A percentile compares a stretch with the other conserved stretches of the same genome.
Evolutionary conservation across 2,888 invertebrate genomes (phyloP).

Genomic region (Drosophila incognita): DNA sequence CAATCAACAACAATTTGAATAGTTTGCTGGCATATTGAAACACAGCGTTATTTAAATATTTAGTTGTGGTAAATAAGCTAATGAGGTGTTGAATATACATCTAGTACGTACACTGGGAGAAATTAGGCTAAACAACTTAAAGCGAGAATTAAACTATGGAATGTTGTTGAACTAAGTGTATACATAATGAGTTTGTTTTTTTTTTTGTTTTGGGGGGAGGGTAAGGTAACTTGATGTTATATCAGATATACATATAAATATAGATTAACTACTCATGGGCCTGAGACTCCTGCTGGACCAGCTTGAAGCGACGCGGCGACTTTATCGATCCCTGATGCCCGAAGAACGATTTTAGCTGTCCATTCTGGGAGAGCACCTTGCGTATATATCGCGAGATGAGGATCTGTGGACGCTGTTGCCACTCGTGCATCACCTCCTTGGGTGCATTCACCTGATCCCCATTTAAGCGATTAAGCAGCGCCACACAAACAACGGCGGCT

Average conservation of each 20-base stretch:
- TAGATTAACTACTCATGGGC: constrained; percentile 90
- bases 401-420: constrained; percentile 95
- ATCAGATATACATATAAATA: constrained; percentile 11
- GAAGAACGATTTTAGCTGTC: constrained; percentile 90
- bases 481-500: constrained; percentile 97
- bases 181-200: constrained; percentile 40
- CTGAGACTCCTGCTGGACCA: constrained; percentile 96
- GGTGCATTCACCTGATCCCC: constrained; percentile 97
- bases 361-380: constrained; percentile 92
- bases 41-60: constrained; percentile 42
- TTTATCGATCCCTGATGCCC: constrained; percentile 92
- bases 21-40: constrained; percentile 40
- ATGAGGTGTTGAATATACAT: constrained; percentile 53
- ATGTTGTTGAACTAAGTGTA: constrained; percentile 62
- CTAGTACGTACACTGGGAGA: constrained; percentile 11
- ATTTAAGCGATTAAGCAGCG: constrained; percentile 95
- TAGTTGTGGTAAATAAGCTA: constrained; percentile 58
- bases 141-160: constrained; percentile 66
- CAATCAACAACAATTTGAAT: constrained; percentile 42
- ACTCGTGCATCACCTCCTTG: constrained; percentile 95
- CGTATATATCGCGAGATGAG: constrained; percentile 93
- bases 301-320: constrained; percentile 93
- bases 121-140: constrained; percentile 57
- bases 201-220: background rate
- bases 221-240: constrained; percentile 40